Conservation (phyloP, 2,797 vertebrate genomes). For the Cirrhinus mrigala region DNA sequence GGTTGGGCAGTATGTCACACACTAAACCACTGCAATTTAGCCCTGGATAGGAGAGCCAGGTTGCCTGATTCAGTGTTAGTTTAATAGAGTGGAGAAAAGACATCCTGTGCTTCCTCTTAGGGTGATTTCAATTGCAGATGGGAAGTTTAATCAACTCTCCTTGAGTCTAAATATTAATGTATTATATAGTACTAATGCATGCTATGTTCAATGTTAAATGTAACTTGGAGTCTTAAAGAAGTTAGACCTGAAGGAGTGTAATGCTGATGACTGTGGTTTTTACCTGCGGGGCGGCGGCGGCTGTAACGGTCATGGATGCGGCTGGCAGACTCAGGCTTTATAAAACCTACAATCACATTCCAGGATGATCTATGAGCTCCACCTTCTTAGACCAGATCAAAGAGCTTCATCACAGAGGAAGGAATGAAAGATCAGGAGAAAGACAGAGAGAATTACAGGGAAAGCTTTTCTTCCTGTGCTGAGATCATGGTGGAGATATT, state of each 20-base stretch:
- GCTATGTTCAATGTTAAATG: not conserved
- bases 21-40: constrained; percentile 19
- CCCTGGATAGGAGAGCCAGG: not conserved
- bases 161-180: too few species aligned
- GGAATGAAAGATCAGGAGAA: constrained; percentile 7
- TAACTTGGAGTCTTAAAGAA: not conserved
- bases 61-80: not conserved
- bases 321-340: constrained; percentile 4
- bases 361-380: constrained; percentile 26
- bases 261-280: not conserved
- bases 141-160: not conserved
- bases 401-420: constrained; percentile 21
- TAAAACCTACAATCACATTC: constrained; percentile 45
- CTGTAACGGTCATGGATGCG: not conserved
- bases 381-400: constrained; percentile 20
- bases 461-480: constrained; percentile 6
- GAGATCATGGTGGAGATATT: constrained; percentile 11
- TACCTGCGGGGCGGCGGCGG: constrained; percentile 8
- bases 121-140: constrained; percentile 5
- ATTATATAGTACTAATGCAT: not conserved
- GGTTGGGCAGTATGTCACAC: not conserved
- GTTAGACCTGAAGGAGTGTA: not conserved
- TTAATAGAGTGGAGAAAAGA: not conserved
- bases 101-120: not conserved
- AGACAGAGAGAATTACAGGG: constrained; percentile 8